These are phyloP conservation scores for Nycteola revayana DNA, from an alignment of 2,888 invertebrate genomes.

Conservation along the genomic window DNA sequence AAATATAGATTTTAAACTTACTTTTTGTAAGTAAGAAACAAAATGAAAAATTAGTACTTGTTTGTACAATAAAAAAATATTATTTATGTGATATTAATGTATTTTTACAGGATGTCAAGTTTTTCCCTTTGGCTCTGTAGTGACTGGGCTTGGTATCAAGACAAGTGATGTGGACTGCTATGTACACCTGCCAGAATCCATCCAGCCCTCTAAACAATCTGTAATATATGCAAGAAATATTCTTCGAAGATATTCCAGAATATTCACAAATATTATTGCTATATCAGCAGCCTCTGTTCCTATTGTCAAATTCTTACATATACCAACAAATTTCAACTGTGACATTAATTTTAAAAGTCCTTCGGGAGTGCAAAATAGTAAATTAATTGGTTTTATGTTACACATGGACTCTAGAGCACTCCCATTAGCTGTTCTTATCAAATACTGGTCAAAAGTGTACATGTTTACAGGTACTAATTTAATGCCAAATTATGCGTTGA, in stretches of 20 bases:
- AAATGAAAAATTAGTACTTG: no score
- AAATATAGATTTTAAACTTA: no score
- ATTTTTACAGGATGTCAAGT: slow-evolving; percentile 54
- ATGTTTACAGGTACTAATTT: slow-evolving; percentile 79
- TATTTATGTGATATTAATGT: slow-evolving; percentile 5
- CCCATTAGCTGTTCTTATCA: slow-evolving; percentile 84
- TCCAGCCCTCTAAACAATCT: slow-evolving; percentile 17
- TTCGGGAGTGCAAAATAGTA: slow-evolving; percentile 85
- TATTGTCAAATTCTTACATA: slow-evolving; percentile 87
- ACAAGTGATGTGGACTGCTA: slow-evolving; percentile 89
- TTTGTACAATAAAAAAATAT: no score
- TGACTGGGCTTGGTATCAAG: slow-evolving; percentile 85
- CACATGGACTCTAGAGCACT: slow-evolving; percentile 77
- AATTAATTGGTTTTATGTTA: slow-evolving; percentile 82
- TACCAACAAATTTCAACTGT: slow-evolving; percentile 81
- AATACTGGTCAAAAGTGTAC: slow-evolving; percentile 87
- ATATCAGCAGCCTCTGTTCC: slow-evolving; percentile 88
- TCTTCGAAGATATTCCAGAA: slow-evolving; percentile 46
- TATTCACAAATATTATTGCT: slow-evolving; percentile 80
- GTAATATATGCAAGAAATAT: slow-evolving; percentile 50
- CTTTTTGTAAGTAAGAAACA: no score
- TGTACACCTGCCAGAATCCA: slow-evolving; percentile 60
- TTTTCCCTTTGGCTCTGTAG: slow-evolving; percentile 87
- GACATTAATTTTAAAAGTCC: slow-evolving; percentile 88
- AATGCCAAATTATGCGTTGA: slow-evolving; percentile 86